Conservation (phyloP, 1,140 invertebrate genomes). For the Aphelenchoides fujianensis region DNA sequence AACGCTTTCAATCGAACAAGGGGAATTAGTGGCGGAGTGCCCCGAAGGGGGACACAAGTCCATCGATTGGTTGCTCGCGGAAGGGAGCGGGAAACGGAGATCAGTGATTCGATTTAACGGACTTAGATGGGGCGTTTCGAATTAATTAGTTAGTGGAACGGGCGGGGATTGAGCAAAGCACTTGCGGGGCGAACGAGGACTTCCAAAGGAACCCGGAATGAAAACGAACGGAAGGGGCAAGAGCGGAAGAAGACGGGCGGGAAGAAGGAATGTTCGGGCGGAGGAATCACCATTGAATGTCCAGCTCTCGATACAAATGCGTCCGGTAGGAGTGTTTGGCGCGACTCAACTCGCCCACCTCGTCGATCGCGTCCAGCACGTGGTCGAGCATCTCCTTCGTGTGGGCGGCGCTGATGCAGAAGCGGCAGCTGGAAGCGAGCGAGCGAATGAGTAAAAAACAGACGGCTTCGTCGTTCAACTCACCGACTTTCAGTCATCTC, state of each 20-base stretch:
- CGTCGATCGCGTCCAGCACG: conserved; percentile 63
- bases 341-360: conserved; percentile 51
- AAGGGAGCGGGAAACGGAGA: too few species aligned
- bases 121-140: background rate
- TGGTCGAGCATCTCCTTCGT: conserved; percentile 90
- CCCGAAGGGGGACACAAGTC: too few species aligned
- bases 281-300: conserved; percentile 52
- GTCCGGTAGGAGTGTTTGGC: conserved; percentile 55
- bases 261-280: too few species aligned
- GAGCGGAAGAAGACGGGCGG: background rate
- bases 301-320: conserved; percentile 52
- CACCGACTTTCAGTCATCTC: conserved; percentile 72
- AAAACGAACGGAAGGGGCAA: background rate
- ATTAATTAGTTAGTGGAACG: background rate
- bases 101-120: background rate
- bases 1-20: too few species aligned
- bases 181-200: background rate
- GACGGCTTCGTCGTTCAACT: too few species aligned
- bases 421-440: conserved; percentile 73
- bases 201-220: background rate
- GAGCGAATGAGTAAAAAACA: background rate
- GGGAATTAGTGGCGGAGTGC: too few species aligned
- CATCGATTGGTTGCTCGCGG: too few species aligned
- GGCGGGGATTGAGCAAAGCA: background rate
- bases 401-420: conserved; percentile 92